phyloP scores from a whole-genome alignment of 2,888 invertebrate species.

The Bombyx huttoni region DNA sequence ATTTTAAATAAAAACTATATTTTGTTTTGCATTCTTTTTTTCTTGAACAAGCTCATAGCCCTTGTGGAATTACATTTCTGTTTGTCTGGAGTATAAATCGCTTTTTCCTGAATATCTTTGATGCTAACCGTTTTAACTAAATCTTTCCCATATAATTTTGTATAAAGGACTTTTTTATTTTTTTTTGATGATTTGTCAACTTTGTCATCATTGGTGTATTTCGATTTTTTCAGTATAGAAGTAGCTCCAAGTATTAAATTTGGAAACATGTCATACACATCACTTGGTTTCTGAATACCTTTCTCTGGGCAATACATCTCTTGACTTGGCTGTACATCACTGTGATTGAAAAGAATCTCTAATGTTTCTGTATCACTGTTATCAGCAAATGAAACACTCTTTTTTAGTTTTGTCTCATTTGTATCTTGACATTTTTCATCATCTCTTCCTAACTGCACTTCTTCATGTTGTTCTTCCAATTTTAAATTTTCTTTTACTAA shows the following conservation, averaged over 20 bases:
- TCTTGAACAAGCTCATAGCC: slow-evolving; percentile 54
- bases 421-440: background rate
- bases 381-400: slow-evolving; percentile 46
- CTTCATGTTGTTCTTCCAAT: slow-evolving; percentile 16
- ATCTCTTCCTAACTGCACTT: slow-evolving; percentile 9
- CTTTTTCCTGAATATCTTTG: slow-evolving; percentile 46
- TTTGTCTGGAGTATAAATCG: slow-evolving; percentile 8
- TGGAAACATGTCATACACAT: slow-evolving; percentile 45
- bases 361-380: slow-evolving; percentile 45
- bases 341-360: slow-evolving; percentile 47
- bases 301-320: slow-evolving; percentile 28
- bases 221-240: slow-evolving; percentile 55
- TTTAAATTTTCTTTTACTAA: slow-evolving; percentile 29
- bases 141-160: slow-evolving; percentile 3
- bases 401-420: slow-evolving; percentile 21
- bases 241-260: slow-evolving; percentile 30
- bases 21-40: slow-evolving; percentile 43
- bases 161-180: slow-evolving; percentile 1
- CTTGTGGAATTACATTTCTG: slow-evolving; percentile 23
- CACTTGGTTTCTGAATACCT: slow-evolving; percentile 55
- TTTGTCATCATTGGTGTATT: slow-evolving; percentile 19
- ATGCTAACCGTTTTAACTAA: slow-evolving; percentile 30
- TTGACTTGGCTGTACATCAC: slow-evolving; percentile 23
- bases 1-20: slow-evolving; percentile 6
- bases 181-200: slow-evolving; percentile 2